Conservation (phyloP, 2,888 invertebrate species). For the Ectemnius continuus region DNA sequence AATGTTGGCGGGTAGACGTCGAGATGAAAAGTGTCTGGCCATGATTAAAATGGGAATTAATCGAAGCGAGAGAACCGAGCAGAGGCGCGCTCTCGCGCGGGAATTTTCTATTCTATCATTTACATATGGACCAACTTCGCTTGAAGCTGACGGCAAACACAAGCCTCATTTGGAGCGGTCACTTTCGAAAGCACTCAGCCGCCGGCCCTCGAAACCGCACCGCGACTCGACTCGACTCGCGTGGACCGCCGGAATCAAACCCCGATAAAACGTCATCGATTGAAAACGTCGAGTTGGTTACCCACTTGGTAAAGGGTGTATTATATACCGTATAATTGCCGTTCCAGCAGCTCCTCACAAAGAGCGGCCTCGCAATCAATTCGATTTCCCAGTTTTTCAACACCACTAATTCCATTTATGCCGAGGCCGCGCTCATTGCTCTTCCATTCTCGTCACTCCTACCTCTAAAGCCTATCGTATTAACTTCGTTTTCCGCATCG, state of each 20-base stretch:
- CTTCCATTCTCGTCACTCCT: background rate
- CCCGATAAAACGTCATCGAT: constrained; percentile 57
- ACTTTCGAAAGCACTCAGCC: constrained; percentile 66
- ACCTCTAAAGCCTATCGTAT: background rate
- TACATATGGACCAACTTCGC: constrained; percentile 63
- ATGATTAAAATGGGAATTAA: constrained; percentile 50
- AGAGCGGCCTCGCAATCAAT: constrained; percentile 5
- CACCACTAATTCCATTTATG: constrained; percentile 5
- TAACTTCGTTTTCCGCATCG: constrained; percentile 4
- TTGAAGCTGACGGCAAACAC: constrained; percentile 66
- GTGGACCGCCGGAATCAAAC: constrained; percentile 39
- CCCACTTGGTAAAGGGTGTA: background rate
- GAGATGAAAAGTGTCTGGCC: constrained; percentile 40
- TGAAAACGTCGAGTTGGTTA: constrained; percentile 35
- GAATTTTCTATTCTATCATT: constrained; percentile 66
- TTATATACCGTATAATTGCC: constrained; percentile 39
- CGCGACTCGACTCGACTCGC: constrained; percentile 28
- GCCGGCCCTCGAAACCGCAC: constrained; percentile 56
- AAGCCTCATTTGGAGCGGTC: constrained; percentile 65
- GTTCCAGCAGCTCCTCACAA: constrained; percentile 4
- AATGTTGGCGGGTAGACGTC: constrained; percentile 24
- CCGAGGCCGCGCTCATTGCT: background rate
- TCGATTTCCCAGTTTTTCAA: constrained; percentile 10
- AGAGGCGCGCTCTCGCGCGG: constrained; percentile 22
- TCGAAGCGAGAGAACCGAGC: constrained; percentile 51